Evolutionary conservation across 1,140 invertebrate genomes (phyloP), one percentile per base, ranked within the genome.

Genomic region (Coelopa frigida): DNA sequence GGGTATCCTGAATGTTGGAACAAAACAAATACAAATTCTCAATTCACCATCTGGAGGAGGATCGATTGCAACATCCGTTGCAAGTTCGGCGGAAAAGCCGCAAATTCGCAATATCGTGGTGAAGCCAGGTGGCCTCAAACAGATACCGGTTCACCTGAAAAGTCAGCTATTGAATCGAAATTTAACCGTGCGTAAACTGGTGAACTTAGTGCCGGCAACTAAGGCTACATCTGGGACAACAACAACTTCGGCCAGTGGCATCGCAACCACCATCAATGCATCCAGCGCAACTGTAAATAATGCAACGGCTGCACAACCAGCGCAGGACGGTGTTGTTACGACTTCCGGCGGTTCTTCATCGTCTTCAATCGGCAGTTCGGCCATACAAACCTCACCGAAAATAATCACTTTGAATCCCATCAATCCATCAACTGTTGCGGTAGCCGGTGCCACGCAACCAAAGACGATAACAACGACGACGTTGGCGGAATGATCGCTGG

Each of bases 41-140:
- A 22, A 37, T 14, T 26, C 32, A 20, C 20, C 44, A 6, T 17
- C 18, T 15, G 33, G 22, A 14, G 33, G 33, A n/a, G 33, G 39
- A 14, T 17, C 36, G 17, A 24, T 24, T 14, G 5, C n/a, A 24
- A 8, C 36, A 10, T 7, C 45, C 23, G 10, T 24, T 4, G 21
- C 15, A 3, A 43, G 24, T 43, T 39, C 32, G 15, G 24, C 35
- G 12, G 46, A 48, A 24, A 36, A 35, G 27, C 37, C 46, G 1
- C 46, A 44, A 42, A 51, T 48, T 39, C 52, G 49, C n/a, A 54
- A 51, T 33, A 54, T 54, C 32, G 42, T 52, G 3, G 17, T 54
- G n/a, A 54, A 54, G 17, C 44, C 52, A 7, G 52, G 46, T 21
- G 44, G 43, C 4, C 38, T 54, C 2, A 54, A 54, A 27, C 44